A percentile compares a stretch with the other conserved stretches of the same genome.
Conservation (phyloP, 2,113 vertebrate genomes). For the Felis chaus region DNA sequence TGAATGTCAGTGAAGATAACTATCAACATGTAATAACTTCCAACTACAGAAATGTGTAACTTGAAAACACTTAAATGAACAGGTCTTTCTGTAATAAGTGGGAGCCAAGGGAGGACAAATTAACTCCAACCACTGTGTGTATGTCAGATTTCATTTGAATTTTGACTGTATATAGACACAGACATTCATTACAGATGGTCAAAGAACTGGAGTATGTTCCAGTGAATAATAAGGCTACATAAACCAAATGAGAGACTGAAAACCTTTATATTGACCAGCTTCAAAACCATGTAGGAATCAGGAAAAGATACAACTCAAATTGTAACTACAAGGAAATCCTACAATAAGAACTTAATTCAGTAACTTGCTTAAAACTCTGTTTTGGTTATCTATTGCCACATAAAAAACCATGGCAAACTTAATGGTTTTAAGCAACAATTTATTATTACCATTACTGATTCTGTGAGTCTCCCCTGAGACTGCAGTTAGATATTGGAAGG, state of each 20-base stretch:
- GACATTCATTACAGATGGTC: constrained; percentile 64
- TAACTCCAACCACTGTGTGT: constrained; percentile 63
- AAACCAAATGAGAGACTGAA: neutral
- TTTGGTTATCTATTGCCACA: neutral
- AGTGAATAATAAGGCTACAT: constrained; percentile 50
- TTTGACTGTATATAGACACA: constrained; percentile 45
- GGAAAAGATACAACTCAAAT: neutral
- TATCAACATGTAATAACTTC: constrained; percentile 78
- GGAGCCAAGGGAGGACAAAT: constrained; percentile 68
- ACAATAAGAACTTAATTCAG: neutral
- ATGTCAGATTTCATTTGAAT: constrained; percentile 80
- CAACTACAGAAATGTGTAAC: constrained; percentile 60
- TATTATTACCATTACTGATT: neutral
- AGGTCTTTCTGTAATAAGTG: constrained; percentile 64
- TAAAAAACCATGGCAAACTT: neutral
- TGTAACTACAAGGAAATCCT: neutral
- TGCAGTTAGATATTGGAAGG: neutral
- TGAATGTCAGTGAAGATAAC: constrained; percentile 77
- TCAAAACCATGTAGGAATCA: neutral
- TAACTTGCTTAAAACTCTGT: neutral
- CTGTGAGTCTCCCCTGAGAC: neutral
- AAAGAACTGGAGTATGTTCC: constrained; percentile 51
- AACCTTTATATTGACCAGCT: neutral
- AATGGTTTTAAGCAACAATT: neutral
- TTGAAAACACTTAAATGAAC: constrained; percentile 69